Conservation (phyloP, 53 echinoderm and acorn worm species). For the Antedon mediterranea region DNA sequence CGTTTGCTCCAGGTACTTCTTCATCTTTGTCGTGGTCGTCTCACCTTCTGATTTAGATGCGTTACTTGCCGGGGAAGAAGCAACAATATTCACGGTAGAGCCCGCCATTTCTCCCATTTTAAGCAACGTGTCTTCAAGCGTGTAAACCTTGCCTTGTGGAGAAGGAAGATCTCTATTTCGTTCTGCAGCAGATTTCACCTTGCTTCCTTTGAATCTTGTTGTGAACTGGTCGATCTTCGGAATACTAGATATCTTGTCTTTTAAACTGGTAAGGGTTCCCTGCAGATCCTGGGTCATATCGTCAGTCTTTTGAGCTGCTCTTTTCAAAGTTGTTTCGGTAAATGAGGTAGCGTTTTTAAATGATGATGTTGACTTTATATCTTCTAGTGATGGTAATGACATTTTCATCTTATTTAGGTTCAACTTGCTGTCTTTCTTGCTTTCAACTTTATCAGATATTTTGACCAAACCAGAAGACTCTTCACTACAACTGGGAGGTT, state of each 20-base stretch:
- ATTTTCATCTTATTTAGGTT: background rate
- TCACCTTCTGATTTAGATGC: background rate
- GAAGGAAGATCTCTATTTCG: background rate
- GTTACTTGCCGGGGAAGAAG: background rate
- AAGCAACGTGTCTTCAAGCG: background rate
- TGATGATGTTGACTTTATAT: background rate
- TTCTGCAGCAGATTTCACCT: background rate
- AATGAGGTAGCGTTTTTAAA: background rate
- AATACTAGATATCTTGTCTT: background rate
- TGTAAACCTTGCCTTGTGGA: background rate
- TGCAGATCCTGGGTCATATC: background rate
- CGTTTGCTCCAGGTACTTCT: background rate
- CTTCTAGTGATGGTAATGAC: background rate
- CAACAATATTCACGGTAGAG: background rate
- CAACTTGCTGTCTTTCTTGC: background rate
- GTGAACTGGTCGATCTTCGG: background rate
- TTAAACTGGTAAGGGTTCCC: background rate
- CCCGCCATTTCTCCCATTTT: background rate
- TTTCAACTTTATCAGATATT: background rate
- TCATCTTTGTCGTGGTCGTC: background rate
- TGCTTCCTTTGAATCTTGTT: background rate
- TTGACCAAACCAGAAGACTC: background rate
- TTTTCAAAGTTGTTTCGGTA: background rate
- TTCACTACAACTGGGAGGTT: too few species aligned
- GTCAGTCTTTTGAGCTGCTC: background rate